Evolutionary conservation across 2,797 vertebrate genomes (phyloP).

Genomic region (Parambassis ranga): DNA sequence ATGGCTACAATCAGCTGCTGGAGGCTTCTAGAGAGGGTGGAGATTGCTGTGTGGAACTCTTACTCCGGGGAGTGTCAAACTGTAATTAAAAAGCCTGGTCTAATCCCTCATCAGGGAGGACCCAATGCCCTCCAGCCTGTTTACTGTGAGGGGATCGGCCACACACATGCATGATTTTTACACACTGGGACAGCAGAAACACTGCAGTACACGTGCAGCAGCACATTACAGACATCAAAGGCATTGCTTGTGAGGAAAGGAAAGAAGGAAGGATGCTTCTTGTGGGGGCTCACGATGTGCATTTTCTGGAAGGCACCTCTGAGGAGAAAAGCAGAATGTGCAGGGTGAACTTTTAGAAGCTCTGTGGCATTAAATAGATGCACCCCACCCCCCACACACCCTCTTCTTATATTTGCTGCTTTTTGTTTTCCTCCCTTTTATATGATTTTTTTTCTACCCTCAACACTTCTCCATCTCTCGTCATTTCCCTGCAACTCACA

Average conservation of each 20-base stretch:
- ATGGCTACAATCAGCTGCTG: constrained; percentile 4
- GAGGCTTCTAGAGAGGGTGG: constrained; percentile 27
- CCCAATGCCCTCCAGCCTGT: constrained; percentile 63
- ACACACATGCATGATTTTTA: constrained; percentile 54
- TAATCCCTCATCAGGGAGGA: constrained; percentile 71
- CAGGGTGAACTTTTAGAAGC: constrained; percentile 39
- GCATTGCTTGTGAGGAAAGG: constrained; percentile 14
- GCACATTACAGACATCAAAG: constrained; percentile 43
- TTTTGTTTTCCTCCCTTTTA: constrained; percentile 1
- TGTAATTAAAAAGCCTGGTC: constrained; percentile 72
- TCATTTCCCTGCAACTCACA: constrained; percentile 20
- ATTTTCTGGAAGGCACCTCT: constrained; percentile 54
- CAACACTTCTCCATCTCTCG: constrained; percentile 12
- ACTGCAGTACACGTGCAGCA: constrained; percentile 23
- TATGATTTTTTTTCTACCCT: constrained; percentile 23
- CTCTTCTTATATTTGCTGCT: not conserved
- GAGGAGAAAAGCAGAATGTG: constrained; percentile 46
- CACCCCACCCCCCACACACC: constrained; percentile 4
- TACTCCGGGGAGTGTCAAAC: constrained; percentile 52
- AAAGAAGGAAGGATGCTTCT: constrained; percentile 28
- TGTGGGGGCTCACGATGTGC: not conserved
- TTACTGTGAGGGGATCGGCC: constrained; percentile 60
- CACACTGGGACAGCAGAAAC: constrained; percentile 36
- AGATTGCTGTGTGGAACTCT: constrained; percentile 37
- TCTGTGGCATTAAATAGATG: constrained; percentile 14